Percentiles rank a stretch among this genome's conserved stretches.
These are phyloP conservation scores for Leptoclinus maculatus DNA, from an alignment of 2,797 vertebrate species.

Conservation along the genomic window DNA sequence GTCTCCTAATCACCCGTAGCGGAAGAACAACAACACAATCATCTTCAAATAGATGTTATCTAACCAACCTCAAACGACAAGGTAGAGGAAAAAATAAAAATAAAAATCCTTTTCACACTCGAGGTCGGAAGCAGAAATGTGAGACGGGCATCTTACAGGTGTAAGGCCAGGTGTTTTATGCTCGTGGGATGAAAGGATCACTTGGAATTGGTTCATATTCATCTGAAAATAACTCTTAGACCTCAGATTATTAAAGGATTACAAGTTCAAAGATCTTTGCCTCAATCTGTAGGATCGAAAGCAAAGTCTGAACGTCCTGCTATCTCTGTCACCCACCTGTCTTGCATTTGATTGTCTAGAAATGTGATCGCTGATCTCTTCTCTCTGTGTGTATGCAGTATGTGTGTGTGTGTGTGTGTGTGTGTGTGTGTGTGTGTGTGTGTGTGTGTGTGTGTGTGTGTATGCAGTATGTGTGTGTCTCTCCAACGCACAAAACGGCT, in stretches of 20 bases:
- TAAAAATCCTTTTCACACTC: not conserved
- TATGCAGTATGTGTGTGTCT: no score
- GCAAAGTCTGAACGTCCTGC: constrained; percentile 1
- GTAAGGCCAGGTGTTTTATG: not conserved
- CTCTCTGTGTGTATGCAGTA: not conserved
- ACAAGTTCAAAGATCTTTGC: not conserved
- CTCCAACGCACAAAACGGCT: constrained; percentile 33
- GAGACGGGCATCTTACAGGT: not conserved
- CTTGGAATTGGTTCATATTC: not conserved
- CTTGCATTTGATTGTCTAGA: constrained; percentile 44
- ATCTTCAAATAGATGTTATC: not conserved
- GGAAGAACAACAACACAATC: not conserved
- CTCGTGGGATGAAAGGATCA: constrained; percentile 11
- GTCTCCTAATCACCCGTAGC: not conserved
- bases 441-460: constrained; percentile 17
- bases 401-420: constrained; percentile 18
- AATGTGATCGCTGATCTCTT: constrained; percentile 41
- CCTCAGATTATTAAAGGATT: constrained; percentile 5
- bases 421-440: not conserved
- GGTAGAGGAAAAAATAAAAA: no score
- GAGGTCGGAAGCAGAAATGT: constrained; percentile 7
- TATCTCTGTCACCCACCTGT: constrained; percentile 49
- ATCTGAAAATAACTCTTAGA: not conserved
- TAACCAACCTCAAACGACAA: not conserved
- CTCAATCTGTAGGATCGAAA: constrained; percentile 4